These are phyloP conservation scores for Phoxinus dragarum DNA, from an alignment of 2,797 vertebrate genomes.

Conservation along the genomic window DNA sequence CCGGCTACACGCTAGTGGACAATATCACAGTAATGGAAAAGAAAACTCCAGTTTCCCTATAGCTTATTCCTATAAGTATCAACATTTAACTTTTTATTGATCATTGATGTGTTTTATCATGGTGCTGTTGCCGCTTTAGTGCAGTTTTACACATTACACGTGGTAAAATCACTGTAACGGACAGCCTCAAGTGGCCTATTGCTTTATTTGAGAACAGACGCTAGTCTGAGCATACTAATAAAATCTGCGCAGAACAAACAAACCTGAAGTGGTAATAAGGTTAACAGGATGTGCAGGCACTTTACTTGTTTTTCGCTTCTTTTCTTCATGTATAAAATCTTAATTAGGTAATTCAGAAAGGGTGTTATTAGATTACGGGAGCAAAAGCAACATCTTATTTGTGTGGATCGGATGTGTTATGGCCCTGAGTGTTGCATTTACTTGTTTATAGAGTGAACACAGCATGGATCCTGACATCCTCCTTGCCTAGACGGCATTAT, in stretches of 20 bases:
- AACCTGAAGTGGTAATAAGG: constrained; percentile 67
- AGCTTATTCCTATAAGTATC: background rate
- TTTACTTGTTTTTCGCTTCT: constrained; percentile 68
- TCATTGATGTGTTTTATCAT: constrained; percentile 5
- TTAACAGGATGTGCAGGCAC: constrained; percentile 72
- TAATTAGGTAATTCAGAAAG: constrained; percentile 79
- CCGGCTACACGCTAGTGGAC: background rate
- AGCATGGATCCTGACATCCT: constrained; percentile 65
- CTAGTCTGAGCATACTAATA: background rate
- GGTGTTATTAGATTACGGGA: constrained; percentile 74
- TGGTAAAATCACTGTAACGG: background rate
- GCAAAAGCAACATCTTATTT: constrained; percentile 63
- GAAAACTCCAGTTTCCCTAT: background rate
- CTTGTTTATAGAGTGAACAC: constrained; percentile 60
- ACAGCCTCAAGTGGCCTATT: background rate
- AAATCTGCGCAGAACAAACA: constrained; percentile 46
- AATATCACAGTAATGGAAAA: background rate
- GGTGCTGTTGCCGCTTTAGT: background rate
- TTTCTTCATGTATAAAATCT: constrained; percentile 70
- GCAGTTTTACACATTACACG: background rate
- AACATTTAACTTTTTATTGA: constrained; percentile 21
- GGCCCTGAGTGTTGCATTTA: constrained; percentile 57
- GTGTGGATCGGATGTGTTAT: constrained; percentile 50
- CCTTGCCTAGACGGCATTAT: constrained; percentile 69
- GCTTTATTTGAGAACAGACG: constrained; percentile 14